Percentiles rank a stretch among this genome's conserved stretches.
These are phyloP conservation scores for Gryllus bimaculatus DNA, from an alignment of 1,140 invertebrate species.

Conservation along the genomic window DNA sequence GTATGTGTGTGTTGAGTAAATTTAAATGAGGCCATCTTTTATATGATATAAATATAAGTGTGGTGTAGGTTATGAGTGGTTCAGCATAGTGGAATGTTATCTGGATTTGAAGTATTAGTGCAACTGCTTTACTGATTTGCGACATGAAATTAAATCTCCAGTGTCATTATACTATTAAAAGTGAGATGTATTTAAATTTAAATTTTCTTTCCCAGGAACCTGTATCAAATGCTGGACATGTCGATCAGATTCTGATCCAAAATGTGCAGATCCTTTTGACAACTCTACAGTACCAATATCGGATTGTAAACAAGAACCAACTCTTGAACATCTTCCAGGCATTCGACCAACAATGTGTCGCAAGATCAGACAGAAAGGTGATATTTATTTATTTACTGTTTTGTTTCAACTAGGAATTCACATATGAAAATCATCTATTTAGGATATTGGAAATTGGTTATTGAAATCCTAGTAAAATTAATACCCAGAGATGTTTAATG, in stretches of 20 bases:
- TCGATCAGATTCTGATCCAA: conserved; percentile 76
- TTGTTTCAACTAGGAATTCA: background rate
- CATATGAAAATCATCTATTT: too few species aligned
- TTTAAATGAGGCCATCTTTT: too few species aligned
- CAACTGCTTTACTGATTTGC: background rate
- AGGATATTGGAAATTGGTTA: too few species aligned
- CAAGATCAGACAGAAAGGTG: conserved; percentile 88
- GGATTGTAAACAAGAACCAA: conserved; percentile 62
- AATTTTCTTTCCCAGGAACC: conserved; percentile 41
- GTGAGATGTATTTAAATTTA: background rate
- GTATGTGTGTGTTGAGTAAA: too few species aligned
- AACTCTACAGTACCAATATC: conserved; percentile 78
- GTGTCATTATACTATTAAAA: background rate
- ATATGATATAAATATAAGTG: too few species aligned
- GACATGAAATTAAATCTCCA: background rate
- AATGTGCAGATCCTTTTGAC: conserved; percentile 88
- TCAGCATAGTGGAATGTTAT: background rate
- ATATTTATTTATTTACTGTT: background rate
- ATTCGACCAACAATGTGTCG: conserved; percentile 76
- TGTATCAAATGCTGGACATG: conserved; percentile 89
- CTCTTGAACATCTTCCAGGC: conserved; percentile 56
- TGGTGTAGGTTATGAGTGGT: too few species aligned
- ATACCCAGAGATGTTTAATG: too few species aligned
- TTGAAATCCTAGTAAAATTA: too few species aligned
- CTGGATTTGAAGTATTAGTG: background rate